A percentile compares a stretch with the other conserved stretches of the same genome.
Conservation (phyloP, 2,113 vertebrate species). For the Cephalopterus ornatus region DNA sequence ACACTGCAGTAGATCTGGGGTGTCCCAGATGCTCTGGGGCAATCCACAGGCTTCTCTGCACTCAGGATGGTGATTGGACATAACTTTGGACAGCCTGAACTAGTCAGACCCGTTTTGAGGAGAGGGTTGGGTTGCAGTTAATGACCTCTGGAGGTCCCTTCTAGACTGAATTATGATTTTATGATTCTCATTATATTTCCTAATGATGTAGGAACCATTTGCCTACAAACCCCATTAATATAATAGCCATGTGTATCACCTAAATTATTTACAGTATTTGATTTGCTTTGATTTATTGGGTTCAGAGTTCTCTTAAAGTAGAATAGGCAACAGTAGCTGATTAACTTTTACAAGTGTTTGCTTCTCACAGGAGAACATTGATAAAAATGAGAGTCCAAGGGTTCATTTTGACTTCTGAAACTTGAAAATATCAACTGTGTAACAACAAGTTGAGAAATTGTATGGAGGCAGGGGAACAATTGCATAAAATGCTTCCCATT, state of each 20-base stretch:
- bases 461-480: background rate
- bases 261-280: background rate
- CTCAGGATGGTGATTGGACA: background rate
- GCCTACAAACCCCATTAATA: background rate
- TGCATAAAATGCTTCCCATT: background rate
- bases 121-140: background rate
- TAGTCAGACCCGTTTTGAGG: background rate
- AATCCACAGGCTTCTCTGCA: background rate
- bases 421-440: background rate
- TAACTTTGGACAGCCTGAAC: background rate
- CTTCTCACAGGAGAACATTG: background rate
- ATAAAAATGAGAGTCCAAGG: background rate
- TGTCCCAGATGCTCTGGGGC: background rate
- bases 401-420: background rate
- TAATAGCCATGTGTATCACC: background rate
- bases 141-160: background rate
- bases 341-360: background rate
- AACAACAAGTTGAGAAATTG: background rate
- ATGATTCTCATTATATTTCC: background rate
- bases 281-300: background rate
- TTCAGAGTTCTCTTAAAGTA: background rate
- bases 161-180: background rate
- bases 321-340: background rate
- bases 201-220: constrained; percentile 10
- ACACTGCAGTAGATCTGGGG: background rate